These are phyloP conservation scores for Ceratotherium simum DNA, from an alignment of 2,113 vertebrate genomes.

Conservation along the genomic window DNA sequence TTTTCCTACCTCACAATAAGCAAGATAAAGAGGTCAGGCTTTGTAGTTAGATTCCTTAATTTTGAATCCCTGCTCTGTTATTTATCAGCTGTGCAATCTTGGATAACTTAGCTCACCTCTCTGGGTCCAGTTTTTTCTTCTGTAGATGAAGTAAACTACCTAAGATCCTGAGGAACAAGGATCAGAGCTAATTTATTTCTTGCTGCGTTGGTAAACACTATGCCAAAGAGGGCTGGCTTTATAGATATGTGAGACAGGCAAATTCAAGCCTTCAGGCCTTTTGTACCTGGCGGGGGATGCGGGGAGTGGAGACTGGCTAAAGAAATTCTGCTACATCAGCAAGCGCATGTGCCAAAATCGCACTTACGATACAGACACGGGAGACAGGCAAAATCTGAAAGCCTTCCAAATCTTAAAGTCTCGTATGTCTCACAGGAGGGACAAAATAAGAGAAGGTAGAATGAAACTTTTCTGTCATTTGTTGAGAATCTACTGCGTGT, in stretches of 20 bases:
- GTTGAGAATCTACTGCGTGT: not conserved
- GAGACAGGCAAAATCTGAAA: conserved; percentile 61
- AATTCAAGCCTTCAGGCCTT: conserved; percentile 53
- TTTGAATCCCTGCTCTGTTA: not conserved
- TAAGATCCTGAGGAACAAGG: not conserved
- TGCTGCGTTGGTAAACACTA: not conserved
- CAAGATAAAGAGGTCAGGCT: not conserved
- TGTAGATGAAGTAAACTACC: conserved; percentile 41
- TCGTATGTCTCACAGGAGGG: not conserved
- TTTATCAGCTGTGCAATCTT: not conserved
- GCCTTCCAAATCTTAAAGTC: not conserved
- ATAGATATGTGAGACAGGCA: not conserved
- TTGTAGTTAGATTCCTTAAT: not conserved
- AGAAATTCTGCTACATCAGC: conserved; percentile 57
- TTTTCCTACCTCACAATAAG: not conserved
- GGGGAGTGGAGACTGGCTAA: not conserved
- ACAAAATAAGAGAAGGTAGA: conserved; percentile 3
- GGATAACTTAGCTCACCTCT: not conserved
- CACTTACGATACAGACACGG: conserved; percentile 38
- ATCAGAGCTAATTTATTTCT: conserved; percentile 4
- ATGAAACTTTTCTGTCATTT: not conserved
- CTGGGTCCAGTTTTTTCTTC: not conserved
- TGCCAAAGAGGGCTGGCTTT: conserved; percentile 22
- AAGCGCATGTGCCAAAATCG: conserved; percentile 56
- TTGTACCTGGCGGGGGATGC: not conserved